Conservation (phyloP, 1,140 invertebrate genomes). For the Drosophila quadrilineata region DNA sequence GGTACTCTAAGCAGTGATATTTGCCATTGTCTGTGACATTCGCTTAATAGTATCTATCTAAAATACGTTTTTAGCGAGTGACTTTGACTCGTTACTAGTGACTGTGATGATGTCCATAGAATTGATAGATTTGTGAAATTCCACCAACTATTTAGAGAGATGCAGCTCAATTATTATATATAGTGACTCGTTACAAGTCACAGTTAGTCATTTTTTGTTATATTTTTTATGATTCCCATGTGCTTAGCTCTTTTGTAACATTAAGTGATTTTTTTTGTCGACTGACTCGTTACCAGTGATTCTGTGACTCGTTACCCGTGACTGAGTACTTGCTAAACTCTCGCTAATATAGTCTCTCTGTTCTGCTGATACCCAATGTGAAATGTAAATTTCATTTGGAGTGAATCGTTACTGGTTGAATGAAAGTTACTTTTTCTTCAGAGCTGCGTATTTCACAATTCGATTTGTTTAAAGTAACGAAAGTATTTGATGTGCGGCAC, state of each 20-base stretch:
- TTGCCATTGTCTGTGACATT: background rate
- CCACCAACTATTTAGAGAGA: background rate
- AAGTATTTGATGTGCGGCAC: conserved; percentile 49
- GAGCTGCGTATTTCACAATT: conserved; percentile 22
- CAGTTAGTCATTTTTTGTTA: background rate
- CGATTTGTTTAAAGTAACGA: conserved; percentile 79
- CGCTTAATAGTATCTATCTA: background rate
- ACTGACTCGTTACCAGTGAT: too few species aligned
- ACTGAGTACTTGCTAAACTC: too few species aligned
- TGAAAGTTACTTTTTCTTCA: background rate
- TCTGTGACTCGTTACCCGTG: too few species aligned
- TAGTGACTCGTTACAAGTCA: background rate
- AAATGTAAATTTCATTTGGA: too few species aligned
- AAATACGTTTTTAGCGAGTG: background rate
- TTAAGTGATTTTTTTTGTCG: too few species aligned
- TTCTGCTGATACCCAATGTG: too few species aligned
- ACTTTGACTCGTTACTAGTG: background rate
- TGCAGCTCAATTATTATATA: too few species aligned
- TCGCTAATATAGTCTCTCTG: too few species aligned
- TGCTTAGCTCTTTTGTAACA: background rate
- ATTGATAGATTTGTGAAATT: too few species aligned
- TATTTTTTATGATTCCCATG: too few species aligned
- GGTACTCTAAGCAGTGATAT: conserved; percentile 4
- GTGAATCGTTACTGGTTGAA: background rate
- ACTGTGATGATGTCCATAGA: background rate